A percentile compares a stretch with the other conserved stretches of the same genome.
Evolutionary conservation across 2,113 vertebrate species (phyloP).

Genomic region (Rhea americana): DNA sequence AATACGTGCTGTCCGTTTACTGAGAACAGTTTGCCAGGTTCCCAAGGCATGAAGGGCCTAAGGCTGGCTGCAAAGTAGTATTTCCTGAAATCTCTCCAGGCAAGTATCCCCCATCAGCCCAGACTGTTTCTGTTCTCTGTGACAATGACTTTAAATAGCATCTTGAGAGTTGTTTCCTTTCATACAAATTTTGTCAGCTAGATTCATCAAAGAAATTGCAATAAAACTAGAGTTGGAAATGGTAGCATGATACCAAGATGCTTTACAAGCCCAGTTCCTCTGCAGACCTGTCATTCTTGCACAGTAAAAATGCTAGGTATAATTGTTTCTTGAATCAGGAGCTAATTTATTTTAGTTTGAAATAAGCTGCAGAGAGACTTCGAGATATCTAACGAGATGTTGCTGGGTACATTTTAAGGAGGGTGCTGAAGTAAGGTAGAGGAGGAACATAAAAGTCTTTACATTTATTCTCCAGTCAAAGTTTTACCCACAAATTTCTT

Average conservation of each 20-base stretch:
- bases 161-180: slow-evolving; percentile 32
- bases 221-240: neutral
- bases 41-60: neutral
- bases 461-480: neutral
- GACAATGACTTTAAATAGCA: slow-evolving; percentile 28
- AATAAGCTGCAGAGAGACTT: neutral
- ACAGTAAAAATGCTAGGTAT: neutral
- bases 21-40: neutral
- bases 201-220: slow-evolving; percentile 1
- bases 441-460: neutral
- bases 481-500: neutral
- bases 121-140: neutral
- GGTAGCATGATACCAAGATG: neutral
- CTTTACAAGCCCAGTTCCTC: neutral
- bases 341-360: neutral
- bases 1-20: neutral
- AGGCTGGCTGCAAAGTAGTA: neutral
- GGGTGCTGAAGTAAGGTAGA: neutral
- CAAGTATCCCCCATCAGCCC: neutral
- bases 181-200: neutral
- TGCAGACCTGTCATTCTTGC: neutral
- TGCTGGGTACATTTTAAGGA: neutral
- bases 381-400: neutral
- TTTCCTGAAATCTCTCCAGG: slow-evolving; percentile 16
- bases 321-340: neutral